Evolutionary conservation across 2,888 invertebrate genomes (phyloP).

Genomic region (Heliconius hortense): DNA sequence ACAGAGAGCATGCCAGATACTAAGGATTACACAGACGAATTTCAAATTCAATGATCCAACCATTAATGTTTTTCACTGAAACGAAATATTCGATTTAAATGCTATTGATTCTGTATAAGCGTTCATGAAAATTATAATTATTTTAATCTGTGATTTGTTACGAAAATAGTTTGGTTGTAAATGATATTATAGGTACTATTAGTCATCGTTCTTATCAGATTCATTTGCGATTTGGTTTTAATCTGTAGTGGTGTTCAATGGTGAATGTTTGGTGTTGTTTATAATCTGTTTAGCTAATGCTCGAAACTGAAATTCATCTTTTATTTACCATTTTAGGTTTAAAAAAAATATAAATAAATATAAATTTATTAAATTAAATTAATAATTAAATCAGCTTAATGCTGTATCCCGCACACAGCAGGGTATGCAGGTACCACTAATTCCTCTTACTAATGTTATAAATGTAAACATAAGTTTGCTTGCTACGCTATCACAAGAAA

Average conservation of each 20-base stretch:
- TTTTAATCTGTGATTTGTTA: constrained; percentile 35
- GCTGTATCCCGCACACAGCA: too few relatives aligned
- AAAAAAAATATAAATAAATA: too few relatives aligned
- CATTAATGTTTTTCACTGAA: constrained; percentile 35
- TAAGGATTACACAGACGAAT: constrained; percentile 35
- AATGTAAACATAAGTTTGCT: too few relatives aligned
- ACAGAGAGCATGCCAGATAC: constrained; percentile 28
- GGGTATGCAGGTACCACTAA: too few relatives aligned
- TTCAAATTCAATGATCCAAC: constrained; percentile 37
- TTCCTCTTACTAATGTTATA: too few relatives aligned
- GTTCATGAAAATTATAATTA: constrained; percentile 34
- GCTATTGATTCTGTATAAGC: constrained; percentile 25
- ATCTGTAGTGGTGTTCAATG: background rate
- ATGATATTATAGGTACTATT: constrained; percentile 27
- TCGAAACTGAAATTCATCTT: background rate
- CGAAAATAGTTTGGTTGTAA: constrained; percentile 34
- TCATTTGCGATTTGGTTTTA: constrained; percentile 13
- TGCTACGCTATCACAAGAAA: too few relatives aligned
- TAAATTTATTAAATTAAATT: too few relatives aligned
- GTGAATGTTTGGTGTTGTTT: background rate
- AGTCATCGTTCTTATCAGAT: constrained; percentile 25
- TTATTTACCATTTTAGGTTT: background rate
- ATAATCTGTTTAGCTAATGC: background rate
- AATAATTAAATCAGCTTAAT: too few relatives aligned
- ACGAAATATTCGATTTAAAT: constrained; percentile 35